These are phyloP conservation scores for Drosophila auraria DNA, from an alignment of 1,140 invertebrate genomes.

Conservation along the genomic window DNA sequence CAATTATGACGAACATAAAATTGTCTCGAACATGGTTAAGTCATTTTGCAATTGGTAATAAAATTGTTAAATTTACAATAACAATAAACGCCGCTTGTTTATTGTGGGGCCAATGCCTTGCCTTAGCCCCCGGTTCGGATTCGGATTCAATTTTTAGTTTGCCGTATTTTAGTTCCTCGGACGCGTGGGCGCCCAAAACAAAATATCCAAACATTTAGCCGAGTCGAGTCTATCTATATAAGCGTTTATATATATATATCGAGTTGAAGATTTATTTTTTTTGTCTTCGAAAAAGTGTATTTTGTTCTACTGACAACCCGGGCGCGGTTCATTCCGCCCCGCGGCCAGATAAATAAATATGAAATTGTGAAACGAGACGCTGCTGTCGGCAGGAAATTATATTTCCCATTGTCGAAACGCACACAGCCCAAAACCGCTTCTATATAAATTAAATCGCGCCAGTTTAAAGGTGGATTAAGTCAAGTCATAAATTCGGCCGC, in stretches of 20 bases:
- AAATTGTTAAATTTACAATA: conserved; percentile 71
- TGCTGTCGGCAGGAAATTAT: conserved; percentile 65
- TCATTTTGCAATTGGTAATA: conserved; percentile 71
- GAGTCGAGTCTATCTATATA: conserved; percentile 35
- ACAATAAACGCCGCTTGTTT: conserved; percentile 60
- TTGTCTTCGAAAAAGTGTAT: conserved; percentile 39
- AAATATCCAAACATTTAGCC: conserved; percentile 50
- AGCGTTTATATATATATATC: conserved; percentile 12
- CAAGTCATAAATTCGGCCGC: conserved; percentile 64
- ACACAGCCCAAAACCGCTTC: conserved; percentile 14
- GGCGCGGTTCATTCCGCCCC: conserved; percentile 17
- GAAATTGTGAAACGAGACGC: conserved; percentile 60
- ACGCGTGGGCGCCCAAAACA: conserved; percentile 48
- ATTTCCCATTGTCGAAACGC: conserved; percentile 55
- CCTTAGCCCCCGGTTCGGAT: conserved; percentile 18
- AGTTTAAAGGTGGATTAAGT: conserved; percentile 80
- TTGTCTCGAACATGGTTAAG: conserved; percentile 67
- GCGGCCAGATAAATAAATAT: conserved; percentile 63
- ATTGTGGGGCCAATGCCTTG: conserved; percentile 50
- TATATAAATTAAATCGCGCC: conserved; percentile 72
- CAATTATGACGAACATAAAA: conserved; percentile 77
- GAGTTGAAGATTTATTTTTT: conserved; percentile 52
- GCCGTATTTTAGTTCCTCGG: conserved; percentile 35
- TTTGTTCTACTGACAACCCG: conserved; percentile 54
- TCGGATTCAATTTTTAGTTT: conserved; percentile 41